phyloP scores from a whole-genome alignment of 2,888 invertebrate species.

The Nycteola revayana region DNA sequence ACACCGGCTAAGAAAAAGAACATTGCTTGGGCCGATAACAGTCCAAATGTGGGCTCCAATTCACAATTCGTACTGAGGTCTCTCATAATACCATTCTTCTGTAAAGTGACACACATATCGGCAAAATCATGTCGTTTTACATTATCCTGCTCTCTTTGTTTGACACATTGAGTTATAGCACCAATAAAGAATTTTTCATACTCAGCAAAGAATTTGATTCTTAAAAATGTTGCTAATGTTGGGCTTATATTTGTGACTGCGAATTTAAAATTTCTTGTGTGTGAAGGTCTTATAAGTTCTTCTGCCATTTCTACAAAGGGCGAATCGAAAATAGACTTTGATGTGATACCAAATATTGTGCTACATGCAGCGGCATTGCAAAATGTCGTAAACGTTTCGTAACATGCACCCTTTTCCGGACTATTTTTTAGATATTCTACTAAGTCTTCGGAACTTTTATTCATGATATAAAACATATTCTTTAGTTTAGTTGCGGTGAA shows the following conservation, averaged over 20 bases:
- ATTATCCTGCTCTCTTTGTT: conserved; percentile 40
- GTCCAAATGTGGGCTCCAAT: conserved; percentile 47
- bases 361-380: conserved; percentile 48
- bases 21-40: conserved; percentile 28
- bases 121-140: conserved; percentile 52
- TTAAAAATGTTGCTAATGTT: conserved; percentile 27
- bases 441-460: conserved; percentile 48
- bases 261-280: conserved; percentile 29
- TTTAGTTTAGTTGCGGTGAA: conserved; percentile 57
- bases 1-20: conserved; percentile 48
- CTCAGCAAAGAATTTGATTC: conserved; percentile 42
- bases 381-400: conserved; percentile 33
- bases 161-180: conserved; percentile 47
- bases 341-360: conserved; percentile 58
- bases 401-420: conserved; percentile 27
- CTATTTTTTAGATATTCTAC: conserved; percentile 37
- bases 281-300: conserved; percentile 20
- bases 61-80: conserved; percentile 44
- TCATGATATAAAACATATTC: conserved; percentile 58
- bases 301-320: conserved; percentile 44
- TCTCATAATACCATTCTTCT: conserved; percentile 43
- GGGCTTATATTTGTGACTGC: conserved; percentile 22
- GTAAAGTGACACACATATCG: conserved; percentile 47
- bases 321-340: conserved; percentile 49
- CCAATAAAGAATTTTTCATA: conserved; percentile 51